Percentiles rank a stretch among this genome's conserved stretches.
Conservation (phyloP, 2,888 invertebrate genomes). For the Ophion ellenae region DNA sequence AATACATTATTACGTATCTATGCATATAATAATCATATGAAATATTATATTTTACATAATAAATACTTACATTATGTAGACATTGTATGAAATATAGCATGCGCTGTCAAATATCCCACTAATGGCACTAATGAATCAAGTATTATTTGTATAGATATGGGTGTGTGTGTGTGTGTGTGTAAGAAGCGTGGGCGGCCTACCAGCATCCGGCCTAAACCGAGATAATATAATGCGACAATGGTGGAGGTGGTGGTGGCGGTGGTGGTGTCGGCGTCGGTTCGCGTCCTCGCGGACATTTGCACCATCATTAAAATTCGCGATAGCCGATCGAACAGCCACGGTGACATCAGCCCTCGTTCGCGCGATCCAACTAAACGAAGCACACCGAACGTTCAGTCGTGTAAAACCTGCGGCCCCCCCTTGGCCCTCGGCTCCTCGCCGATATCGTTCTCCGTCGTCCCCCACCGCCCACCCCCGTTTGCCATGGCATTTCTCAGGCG, state of each 20-base stretch:
- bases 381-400: slow-evolving; percentile 77
- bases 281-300: slow-evolving; percentile 80
- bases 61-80: neutral
- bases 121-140: neutral
- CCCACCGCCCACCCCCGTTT: too few species aligned
- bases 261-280: slow-evolving; percentile 68
- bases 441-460: neutral
- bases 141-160: neutral
- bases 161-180: neutral
- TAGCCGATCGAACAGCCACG: slow-evolving; percentile 83
- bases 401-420: slow-evolving; percentile 73
- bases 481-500: neutral
- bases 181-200: slow-evolving; percentile 81
- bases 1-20: neutral
- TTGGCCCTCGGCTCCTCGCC: neutral
- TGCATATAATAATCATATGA: neutral
- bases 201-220: slow-evolving; percentile 83
- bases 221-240: slow-evolving; percentile 81
- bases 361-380: slow-evolving; percentile 82
- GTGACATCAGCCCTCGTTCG: slow-evolving; percentile 83
- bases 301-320: slow-evolving; percentile 84
- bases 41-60: too few species aligned
- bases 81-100: neutral
- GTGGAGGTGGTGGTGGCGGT: slow-evolving; percentile 11
- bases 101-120: neutral